phyloP scores from a whole-genome alignment of 2,797 vertebrate species.

The Gymnothorax reevesii region DNA sequence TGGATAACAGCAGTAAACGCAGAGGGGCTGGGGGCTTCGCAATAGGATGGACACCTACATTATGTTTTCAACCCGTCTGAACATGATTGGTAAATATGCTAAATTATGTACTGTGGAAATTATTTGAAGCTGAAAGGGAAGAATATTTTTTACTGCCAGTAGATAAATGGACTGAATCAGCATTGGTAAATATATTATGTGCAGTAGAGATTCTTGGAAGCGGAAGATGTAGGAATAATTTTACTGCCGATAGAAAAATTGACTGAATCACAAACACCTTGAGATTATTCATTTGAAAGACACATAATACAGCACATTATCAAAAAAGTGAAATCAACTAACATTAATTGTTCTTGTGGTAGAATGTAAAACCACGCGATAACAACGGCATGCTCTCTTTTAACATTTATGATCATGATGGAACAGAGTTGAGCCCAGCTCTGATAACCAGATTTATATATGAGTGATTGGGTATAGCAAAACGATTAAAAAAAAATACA shows the following conservation, averaged over 20 bases:
- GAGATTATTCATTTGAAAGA: conserved; percentile 10
- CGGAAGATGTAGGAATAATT: conserved; percentile 5
- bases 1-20: too few relatives aligned
- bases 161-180: neutral
- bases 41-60: neutral
- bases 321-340: conserved; percentile 7
- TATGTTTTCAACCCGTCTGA: neutral
- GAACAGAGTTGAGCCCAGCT: neutral
- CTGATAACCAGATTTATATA: neutral
- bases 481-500: neutral
- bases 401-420: neutral
- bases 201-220: neutral
- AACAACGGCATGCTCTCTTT: neutral
- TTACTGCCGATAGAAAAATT: conserved; percentile 16
- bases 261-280: neutral
- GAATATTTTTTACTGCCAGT: conserved; percentile 23
- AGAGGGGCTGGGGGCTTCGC: neutral
- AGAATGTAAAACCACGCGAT: neutral
- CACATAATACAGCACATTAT: neutral
- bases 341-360: neutral
- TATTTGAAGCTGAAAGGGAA: neutral
- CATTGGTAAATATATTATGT: neutral
- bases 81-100: neutral
- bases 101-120: neutral
- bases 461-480: neutral